A percentile compares a stretch with the other conserved stretches of the same genome.
Conservation (phyloP, 2,797 vertebrate genomes). For the Streptopelia turtur region DNA sequence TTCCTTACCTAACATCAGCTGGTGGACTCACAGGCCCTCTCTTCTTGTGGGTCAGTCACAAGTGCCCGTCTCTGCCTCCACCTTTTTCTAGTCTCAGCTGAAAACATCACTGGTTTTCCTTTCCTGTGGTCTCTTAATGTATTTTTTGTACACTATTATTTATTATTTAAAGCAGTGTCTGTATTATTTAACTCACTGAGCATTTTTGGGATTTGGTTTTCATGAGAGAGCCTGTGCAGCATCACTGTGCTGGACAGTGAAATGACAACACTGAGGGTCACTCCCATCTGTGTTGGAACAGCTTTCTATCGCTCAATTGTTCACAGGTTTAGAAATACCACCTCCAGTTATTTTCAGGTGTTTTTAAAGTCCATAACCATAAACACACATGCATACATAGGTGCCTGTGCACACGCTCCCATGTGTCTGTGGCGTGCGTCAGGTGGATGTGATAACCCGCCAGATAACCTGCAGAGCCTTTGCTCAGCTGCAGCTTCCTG, state of each 20-base stretch:
- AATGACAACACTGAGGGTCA: not conserved
- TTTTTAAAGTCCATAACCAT: not conserved
- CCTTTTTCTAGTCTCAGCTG: not conserved
- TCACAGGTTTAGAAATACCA: not conserved
- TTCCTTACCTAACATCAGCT: not conserved
- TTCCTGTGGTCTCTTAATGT: not conserved
- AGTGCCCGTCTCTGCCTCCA: not conserved
- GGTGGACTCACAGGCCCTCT: not conserved
- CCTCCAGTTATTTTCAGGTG: not conserved
- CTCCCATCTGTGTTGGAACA: not conserved
- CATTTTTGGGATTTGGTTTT: not conserved
- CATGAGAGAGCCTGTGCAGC: not conserved
- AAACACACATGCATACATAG: too few species aligned
- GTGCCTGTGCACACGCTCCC: not conserved
- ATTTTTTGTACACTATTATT: not conserved
- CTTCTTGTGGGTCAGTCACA: not conserved
- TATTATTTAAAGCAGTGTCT: not conserved
- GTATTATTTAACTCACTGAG: constrained; percentile 6
- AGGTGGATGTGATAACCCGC: not conserved
- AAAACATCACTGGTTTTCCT: not conserved
- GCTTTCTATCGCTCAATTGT: not conserved
- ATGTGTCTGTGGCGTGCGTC: not conserved
- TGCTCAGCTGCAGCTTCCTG: not conserved
- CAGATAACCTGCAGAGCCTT: not conserved
- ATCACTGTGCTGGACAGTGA: not conserved